Conservation (phyloP, 2,888 invertebrate species). For the Eucriotettix oculatus region DNA sequence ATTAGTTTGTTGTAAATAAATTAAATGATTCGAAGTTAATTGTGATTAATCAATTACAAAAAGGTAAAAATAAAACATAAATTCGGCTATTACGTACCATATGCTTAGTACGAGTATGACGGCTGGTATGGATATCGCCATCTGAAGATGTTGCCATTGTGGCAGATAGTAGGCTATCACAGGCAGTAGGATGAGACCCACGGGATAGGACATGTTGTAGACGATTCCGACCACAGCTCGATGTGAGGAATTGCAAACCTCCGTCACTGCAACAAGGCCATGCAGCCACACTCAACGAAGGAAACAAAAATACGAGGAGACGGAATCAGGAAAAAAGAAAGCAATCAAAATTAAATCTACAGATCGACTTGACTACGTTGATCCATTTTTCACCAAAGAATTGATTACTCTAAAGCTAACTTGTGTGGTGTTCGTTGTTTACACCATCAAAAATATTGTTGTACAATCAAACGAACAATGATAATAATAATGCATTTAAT, state of each 20-base stretch:
- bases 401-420: no score
- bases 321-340: no score
- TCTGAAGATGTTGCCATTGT: conserved; percentile 35
- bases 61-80: background rate
- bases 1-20: background rate
- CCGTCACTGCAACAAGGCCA: conserved; percentile 25
- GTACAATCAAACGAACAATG: no score
- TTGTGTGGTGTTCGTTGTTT: no score
- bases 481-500: no score
- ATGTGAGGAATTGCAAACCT: conserved; percentile 28
- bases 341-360: no score
- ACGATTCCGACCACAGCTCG: conserved; percentile 31
- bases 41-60: conserved; percentile 31
- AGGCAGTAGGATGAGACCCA: conserved; percentile 33
- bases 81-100: background rate
- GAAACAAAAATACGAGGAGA: no score
- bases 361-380: no score
- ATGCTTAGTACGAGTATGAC: conserved; percentile 31
- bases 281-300: no score
- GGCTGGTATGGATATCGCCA: conserved; percentile 31
- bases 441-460: no score
- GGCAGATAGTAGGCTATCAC: conserved; percentile 29
- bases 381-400: no score
- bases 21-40: background rate
- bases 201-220: conserved; percentile 31